Percentiles rank a stretch among this genome's conserved stretches.
Conservation (phyloP, 2,888 invertebrate species). For the Panopea generosa region DNA sequence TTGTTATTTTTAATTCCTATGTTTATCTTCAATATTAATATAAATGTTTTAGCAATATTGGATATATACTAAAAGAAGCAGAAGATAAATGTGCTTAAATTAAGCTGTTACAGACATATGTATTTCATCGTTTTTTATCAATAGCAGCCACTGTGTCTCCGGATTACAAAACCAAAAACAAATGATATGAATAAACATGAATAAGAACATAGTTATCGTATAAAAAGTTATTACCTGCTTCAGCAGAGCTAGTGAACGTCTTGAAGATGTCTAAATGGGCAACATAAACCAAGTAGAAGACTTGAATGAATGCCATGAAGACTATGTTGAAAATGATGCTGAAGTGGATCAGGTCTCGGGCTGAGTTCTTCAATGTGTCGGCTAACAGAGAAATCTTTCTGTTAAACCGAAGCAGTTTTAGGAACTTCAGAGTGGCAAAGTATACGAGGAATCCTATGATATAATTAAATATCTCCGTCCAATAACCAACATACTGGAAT, state of each 20-base stretch:
- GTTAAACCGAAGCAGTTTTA: slow-evolving; percentile 86
- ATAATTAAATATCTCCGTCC: slow-evolving; percentile 86
- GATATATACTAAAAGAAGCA: too few relatives aligned
- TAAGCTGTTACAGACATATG: too few relatives aligned
- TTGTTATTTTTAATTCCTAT: too few relatives aligned
- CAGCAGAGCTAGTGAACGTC: slow-evolving; percentile 72
- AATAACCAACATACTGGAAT: slow-evolving; percentile 85
- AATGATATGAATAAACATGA: too few relatives aligned
- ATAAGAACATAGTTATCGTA: too few relatives aligned
- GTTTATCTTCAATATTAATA: too few relatives aligned
- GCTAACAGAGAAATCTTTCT: slow-evolving; percentile 82
- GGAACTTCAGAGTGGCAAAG: slow-evolving; percentile 86
- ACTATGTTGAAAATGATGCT: slow-evolving; percentile 83
- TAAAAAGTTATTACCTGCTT: slow-evolving; percentile 70
- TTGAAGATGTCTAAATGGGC: slow-evolving; percentile 71
- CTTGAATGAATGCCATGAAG: slow-evolving; percentile 84
- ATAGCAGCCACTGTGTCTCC: too few relatives aligned
- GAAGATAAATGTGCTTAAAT: too few relatives aligned
- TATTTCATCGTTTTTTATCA: too few relatives aligned
- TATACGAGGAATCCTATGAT: slow-evolving; percentile 86
- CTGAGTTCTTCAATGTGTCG: slow-evolving; percentile 78
- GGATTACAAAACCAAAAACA: too few relatives aligned
- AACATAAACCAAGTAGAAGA: slow-evolving; percentile 83
- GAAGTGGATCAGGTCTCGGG: slow-evolving; percentile 81
- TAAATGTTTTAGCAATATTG: too few relatives aligned